phyloP scores from a whole-genome alignment of 2,113 vertebrate species.

The cattle (Bos taurus) region ARS-UCD2.0 NC_037350.1:11204001-11204500 shows the following conservation, averaged over 20 bases:
- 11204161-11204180: neutral
- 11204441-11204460: neutral
- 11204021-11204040: neutral
- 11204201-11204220: conserved; percentile 12
- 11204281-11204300: neutral
- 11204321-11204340: neutral
- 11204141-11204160: neutral
- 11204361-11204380: neutral
- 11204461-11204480: neutral
- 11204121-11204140: neutral
- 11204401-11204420: neutral
- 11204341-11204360: neutral
- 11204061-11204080: neutral
- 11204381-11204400: neutral
- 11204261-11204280: neutral
- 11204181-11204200: neutral
- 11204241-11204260: neutral
- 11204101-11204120: neutral
- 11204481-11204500: neutral
- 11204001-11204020: neutral
- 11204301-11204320: neutral
- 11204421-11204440: neutral
- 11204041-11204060: neutral
- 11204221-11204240: neutral
- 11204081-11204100: neutral